Evolutionary conservation across 2,888 invertebrate species (phyloP), one percentile per base, ranked within the genome.

Genomic region (Heteropelma amictum): DNA sequence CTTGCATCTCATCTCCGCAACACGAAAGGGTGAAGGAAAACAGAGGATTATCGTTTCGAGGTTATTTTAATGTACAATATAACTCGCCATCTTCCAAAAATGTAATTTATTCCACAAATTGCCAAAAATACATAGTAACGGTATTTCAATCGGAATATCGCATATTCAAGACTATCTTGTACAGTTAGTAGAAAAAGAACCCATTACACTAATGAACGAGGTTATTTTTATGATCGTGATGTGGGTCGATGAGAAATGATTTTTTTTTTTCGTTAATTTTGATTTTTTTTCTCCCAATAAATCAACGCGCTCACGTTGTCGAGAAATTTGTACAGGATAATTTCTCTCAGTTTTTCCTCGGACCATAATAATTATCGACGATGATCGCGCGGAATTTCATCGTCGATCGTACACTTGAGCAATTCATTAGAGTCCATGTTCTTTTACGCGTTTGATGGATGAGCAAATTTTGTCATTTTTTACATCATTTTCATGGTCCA

Each of bases 121-220:
- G 77, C 79, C 78, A 79, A 81, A 81, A 80, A 77, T 80, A 80
- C 79, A 80, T 67, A 67, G 54, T 54, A 56, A 14, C 65, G 56
- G 33, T 75, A 49, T 63, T 49, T 49, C 35, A 40, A 56, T 14
- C 21, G 42, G 45, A 71, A 67, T 38, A 61, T 8, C 61, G 49
- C 49, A 8, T 45, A 54, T 40, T 67, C 49, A 42, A 45, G 67
- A 56, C 61, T 71, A 75, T 75, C 28, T 42, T 51, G 71, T 75
- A 75, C 19, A 71, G 75, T 71, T 75, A 75, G 75, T 68, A 67
- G 61, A 64, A 74, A 69, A 68, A 67, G 67, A 71, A 75, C 56
- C 67, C 74, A 61, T 75, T 71, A 70, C 19, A 45, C 38, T 71
- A 67, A 67, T 61, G 65, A 75, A 75, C 74, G 49, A 54, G 61